Conservation (phyloP, 1,140 invertebrate species). For the Drosophila sp. region DNA sequence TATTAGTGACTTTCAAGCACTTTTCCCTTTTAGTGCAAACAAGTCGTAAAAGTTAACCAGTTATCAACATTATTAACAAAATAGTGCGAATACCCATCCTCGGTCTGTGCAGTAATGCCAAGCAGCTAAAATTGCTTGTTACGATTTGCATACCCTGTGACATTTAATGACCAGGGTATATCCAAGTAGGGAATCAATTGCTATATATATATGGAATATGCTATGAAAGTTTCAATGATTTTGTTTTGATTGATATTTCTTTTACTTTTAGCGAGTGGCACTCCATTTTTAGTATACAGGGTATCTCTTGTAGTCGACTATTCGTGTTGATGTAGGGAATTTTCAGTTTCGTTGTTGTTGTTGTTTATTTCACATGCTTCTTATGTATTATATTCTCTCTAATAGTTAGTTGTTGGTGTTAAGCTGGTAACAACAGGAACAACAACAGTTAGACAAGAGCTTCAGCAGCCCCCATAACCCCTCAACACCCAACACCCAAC, state of each 20-base stretch:
- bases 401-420: slow-evolving; percentile 46
- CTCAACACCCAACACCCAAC: slow-evolving; percentile 28
- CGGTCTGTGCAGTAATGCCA: background rate
- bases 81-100: background rate
- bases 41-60: background rate
- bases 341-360: slow-evolving; percentile 14
- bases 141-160: slow-evolving; percentile 2
- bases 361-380: slow-evolving; percentile 61
- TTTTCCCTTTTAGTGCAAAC: background rate
- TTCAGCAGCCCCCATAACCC: slow-evolving; percentile 7
- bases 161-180: background rate
- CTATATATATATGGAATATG: too few species aligned
- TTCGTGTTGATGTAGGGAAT: background rate
- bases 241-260: too few species aligned
- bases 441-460: slow-evolving; percentile 30
- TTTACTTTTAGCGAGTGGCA: too few species aligned
- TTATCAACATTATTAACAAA: slow-evolving; percentile 6
- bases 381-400: slow-evolving; percentile 41
- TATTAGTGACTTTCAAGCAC: background rate
- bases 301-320: too few species aligned
- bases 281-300: too few species aligned
- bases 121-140: background rate
- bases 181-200: too few species aligned
- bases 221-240: too few species aligned
- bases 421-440: slow-evolving; percentile 44